Base-by-base conservation (phyloP, 2,113 vertebrate species). In the Colossoma macropomum region DNA sequence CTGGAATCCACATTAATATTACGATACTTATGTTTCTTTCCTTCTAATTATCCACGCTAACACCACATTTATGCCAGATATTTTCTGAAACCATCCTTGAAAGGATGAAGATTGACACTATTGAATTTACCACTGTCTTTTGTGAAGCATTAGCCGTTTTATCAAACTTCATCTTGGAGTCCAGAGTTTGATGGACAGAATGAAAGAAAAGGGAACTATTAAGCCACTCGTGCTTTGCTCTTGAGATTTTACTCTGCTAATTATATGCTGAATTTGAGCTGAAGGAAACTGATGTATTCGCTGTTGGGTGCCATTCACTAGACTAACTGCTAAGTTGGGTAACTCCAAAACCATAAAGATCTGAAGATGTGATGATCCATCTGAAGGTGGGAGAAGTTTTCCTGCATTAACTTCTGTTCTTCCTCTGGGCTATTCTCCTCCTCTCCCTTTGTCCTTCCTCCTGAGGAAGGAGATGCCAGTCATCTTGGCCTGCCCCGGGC, bases 71-170 rank as follows among this genome's bases (percentile, higher is more conserved):
- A n/a, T 50, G 66, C 34, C 52, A 71, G 19, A 23, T 25, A 32
- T 69, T 71, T 59, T 52, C 32, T 21, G n/a, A 17, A 75, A n/a
- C 21, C n/a, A 63, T 63, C 52, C 62, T 74, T 13, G 8, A 62
- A 62, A 23, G 11, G 23, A n/a, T 76, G 34, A 8, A 19, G 27
- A 21, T 48, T 7, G 30, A 32, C 15, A n/a, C n/a, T 75, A 7
- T 56, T 76, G 63, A 52, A 69, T 60, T 77, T 83, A 70, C 66
- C 70, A 13, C 52, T 45, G 30, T 27, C 60, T 45, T 75, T 34
- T 82, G 60, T 68, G n/a, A 54, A 48, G 28, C 21, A 25, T 41
- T 68, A 38, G 10, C 11, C 8, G 7, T 38, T 3, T 10, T 38
- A 34, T 56, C 15, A 66, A 66, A 41, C 52, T 60, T 75, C 23